Evolutionary conservation across 92 coral and sea anemone species (phyloP), one percentile per base, ranked within the genome.

Genomic region (Bergia puertoricense): DNA sequence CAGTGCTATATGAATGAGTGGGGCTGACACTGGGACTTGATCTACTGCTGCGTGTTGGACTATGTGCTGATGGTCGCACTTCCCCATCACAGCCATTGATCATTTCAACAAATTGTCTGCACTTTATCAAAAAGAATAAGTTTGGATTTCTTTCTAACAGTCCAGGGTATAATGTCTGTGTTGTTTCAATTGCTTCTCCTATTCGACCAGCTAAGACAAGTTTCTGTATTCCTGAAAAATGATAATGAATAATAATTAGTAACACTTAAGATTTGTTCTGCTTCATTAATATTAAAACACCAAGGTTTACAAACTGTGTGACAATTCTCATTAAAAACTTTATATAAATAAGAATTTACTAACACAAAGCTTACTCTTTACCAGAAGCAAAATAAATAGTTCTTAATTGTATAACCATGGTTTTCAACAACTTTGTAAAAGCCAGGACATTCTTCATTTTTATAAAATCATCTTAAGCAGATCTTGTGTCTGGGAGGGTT

Each of bases 101-200:
- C 99, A 97, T 97, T 92, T 97, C 99, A 73, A 97, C 98, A 95
- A 97, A 97, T 48, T 97, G 98, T 48, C 99, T 95, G 89, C 99
- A 97, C 86, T 97, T 97, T 45, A 97, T 89, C 44, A 94, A 91
- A 85, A 97, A 97, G 72, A 97, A 82, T 80, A 97, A 93, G 92
- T 97, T 93, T 48, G 94, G 99, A 89, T 97, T 92, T 74, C 99
- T 88, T 89, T 97, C 99, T 89, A 97, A 89, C 85, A 97, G 90
- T 42, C 99, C 99, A 39, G 99, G 99, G 71, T 97, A 97, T 22
- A 97, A 90, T 83, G 98, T 90, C 80, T 95, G 98, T 66, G 99
- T 97, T 80, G 93, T 97, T 90, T 97, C 99, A 90, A 95, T 97
- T 85, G 99, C 98, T 93, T 97, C 99, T 74, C 99, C 99, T 88